A percentile compares a stretch with the other conserved stretches of the same genome.
These are phyloP conservation scores for Orientallactaga bullata DNA, from an alignment of 2,113 vertebrate genomes.

Conservation along the genomic window DNA sequence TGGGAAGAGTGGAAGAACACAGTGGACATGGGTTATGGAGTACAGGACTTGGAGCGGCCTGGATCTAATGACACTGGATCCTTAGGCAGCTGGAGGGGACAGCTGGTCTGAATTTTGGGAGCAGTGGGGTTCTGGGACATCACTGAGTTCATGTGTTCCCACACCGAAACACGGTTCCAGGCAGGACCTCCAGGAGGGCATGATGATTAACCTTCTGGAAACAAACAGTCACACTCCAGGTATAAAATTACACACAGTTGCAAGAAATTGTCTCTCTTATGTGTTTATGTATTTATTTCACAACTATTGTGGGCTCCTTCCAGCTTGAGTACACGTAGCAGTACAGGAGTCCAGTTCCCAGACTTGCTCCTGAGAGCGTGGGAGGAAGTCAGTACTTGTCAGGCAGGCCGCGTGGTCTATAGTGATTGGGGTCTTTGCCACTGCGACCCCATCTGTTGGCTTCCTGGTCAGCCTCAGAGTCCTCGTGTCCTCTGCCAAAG, in stretches of 20 bases:
- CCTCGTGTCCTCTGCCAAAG: neutral
- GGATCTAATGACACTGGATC: too few species aligned
- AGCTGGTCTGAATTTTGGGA: too few species aligned
- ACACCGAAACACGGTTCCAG: too few species aligned
- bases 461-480: neutral
- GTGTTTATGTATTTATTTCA: neutral
- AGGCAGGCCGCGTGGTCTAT: neutral
- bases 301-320: neutral
- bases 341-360: neutral
- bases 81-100: too few species aligned
- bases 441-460: constrained; percentile 35
- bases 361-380: neutral
- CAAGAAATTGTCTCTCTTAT: neutral
- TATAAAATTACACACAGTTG: neutral
- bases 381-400: neutral
- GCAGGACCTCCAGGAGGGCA: neutral
- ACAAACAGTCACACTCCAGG: too few species aligned
- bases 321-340: neutral
- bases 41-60: too few species aligned
- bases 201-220: too few species aligned
- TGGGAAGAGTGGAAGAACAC: too few species aligned
- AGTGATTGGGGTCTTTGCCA: constrained; percentile 54
- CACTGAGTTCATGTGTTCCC: too few species aligned
- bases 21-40: too few species aligned
- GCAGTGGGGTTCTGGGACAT: too few species aligned